A percentile compares a stretch with the other conserved stretches of the same genome.
Conservation (phyloP, 2,113 vertebrate species). For the Tachycineta bicolor region DNA sequence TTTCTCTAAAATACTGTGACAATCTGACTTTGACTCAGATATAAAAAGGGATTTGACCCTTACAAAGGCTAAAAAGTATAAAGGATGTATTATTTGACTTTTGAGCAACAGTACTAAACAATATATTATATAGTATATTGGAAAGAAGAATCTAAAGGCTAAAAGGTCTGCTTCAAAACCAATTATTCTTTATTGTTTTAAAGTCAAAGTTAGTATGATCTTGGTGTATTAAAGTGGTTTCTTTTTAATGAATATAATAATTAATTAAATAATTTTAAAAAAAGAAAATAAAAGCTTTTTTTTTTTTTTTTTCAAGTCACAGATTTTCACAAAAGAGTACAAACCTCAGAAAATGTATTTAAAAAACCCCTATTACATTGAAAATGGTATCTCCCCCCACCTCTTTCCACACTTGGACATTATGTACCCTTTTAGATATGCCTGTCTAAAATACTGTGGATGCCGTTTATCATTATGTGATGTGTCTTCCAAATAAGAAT, state of each 20-base stretch:
- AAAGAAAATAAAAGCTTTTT: not conserved
- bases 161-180: not conserved
- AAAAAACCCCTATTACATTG: not conserved
- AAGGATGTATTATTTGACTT: not conserved
- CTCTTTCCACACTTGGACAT: not conserved
- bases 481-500: slow-evolving; percentile 18
- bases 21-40: not conserved
- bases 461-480: not conserved
- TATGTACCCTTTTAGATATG: not conserved
- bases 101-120: not conserved
- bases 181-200: not conserved
- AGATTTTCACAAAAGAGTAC: not conserved
- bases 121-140: not conserved
- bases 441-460: not conserved
- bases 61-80: not conserved
- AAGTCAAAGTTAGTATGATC: not conserved
- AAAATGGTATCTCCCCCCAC: not conserved
- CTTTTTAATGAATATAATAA: not conserved
- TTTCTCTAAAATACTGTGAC: not conserved
- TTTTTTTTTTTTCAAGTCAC: not conserved
- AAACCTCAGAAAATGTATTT: not conserved
- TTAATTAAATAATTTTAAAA: not conserved
- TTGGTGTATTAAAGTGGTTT: not conserved
- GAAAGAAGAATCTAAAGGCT: not conserved
- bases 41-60: not conserved